Conservation (phyloP, 2,797 vertebrate species). For the Pogonophryne albipinna region DNA sequence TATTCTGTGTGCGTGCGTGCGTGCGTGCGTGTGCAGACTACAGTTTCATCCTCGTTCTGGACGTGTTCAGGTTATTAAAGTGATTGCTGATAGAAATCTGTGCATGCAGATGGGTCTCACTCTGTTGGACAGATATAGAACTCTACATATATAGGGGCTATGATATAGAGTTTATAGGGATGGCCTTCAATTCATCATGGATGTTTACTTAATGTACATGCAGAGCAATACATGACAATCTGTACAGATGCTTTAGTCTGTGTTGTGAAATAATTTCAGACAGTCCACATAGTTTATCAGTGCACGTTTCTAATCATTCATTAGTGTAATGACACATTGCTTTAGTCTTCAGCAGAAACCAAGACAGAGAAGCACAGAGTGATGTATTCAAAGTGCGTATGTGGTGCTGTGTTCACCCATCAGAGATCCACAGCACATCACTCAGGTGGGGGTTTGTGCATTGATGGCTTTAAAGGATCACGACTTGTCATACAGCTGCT, state of each 20-base stretch:
- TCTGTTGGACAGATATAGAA: not conserved
- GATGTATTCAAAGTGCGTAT: too few relatives aligned
- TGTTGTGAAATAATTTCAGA: too few relatives aligned
- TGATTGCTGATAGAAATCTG: conserved; percentile 11
- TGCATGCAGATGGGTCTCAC: not conserved
- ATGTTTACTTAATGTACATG: not conserved
- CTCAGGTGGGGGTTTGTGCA: not conserved
- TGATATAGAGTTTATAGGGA: not conserved
- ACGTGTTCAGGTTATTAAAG: conserved; percentile 37
- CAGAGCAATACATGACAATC: not conserved
- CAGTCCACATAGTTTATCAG: not conserved
- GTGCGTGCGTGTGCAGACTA: conserved; percentile 10
- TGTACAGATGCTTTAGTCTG: too few relatives aligned
- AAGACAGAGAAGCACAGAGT: not conserved
- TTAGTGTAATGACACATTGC: not conserved
- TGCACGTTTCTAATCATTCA: not conserved
- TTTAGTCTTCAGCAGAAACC: not conserved
- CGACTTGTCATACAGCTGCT: conserved; percentile 9
- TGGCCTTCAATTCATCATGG: not conserved
- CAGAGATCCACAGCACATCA: not conserved
- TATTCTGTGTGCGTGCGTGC: too few relatives aligned
- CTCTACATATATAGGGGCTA: too few relatives aligned
- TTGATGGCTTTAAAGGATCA: conserved; percentile 10
- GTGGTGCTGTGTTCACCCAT: not conserved
- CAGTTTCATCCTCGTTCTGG: conserved; percentile 7